Conservation (phyloP, 2,888 invertebrate genomes). For the Sinotaia quadrata region DNA sequence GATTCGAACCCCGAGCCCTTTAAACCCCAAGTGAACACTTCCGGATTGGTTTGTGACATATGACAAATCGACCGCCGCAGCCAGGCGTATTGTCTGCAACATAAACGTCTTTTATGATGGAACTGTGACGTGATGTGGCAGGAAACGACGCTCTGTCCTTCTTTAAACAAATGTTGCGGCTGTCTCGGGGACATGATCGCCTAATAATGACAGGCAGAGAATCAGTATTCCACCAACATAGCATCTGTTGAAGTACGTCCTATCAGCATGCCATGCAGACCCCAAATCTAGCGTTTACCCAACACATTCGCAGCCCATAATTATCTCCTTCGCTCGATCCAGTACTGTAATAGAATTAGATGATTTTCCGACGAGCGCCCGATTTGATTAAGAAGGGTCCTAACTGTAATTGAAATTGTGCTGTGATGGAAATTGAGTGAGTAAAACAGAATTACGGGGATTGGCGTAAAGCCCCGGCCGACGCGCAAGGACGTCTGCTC, state of each 20-base stretch:
- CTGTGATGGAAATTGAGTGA: slow-evolving; percentile 43
- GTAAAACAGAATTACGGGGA: slow-evolving; percentile 41
- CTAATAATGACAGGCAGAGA: slow-evolving; percentile 19
- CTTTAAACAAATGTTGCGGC: too few relatives aligned
- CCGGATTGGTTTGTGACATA: too few relatives aligned
- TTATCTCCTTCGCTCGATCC: slow-evolving; percentile 30
- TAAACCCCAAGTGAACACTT: too few relatives aligned
- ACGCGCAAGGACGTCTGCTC: background rate
- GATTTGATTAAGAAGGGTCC: slow-evolving; percentile 41
- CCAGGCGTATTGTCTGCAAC: too few relatives aligned
- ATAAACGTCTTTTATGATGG: too few relatives aligned
- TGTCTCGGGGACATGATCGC: slow-evolving; percentile 15
- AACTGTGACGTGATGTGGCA: too few relatives aligned
- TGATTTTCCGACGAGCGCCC: slow-evolving; percentile 32
- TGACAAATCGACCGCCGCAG: too few relatives aligned
- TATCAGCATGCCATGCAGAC: slow-evolving; percentile 17
- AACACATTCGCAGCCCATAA: slow-evolving; percentile 27
- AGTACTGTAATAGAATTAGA: slow-evolving; percentile 38
- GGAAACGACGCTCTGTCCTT: too few relatives aligned
- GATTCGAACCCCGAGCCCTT: too few relatives aligned
- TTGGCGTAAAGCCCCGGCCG: slow-evolving; percentile 29
- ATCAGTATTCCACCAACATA: slow-evolving; percentile 29
- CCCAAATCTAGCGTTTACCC: slow-evolving; percentile 31
- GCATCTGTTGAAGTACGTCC: slow-evolving; percentile 5
- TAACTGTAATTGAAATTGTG: slow-evolving; percentile 43